Base-by-base conservation (phyloP, 2,797 vertebrate genomes). In the Agapornis canus region DNA sequence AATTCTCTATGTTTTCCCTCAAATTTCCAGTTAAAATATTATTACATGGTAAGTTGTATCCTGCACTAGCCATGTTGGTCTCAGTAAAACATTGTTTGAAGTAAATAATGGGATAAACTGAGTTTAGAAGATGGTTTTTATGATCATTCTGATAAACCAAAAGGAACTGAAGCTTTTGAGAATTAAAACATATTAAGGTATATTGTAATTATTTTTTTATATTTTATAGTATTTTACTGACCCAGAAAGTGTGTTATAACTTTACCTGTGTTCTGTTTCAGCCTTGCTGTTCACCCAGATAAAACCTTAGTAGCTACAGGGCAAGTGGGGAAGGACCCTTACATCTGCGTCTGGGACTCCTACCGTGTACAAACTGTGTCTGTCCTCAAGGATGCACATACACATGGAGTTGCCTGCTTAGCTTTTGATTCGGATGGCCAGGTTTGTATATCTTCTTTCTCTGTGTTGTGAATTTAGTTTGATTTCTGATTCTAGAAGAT, bases 281-380 rank as follows among this genome's bases (percentile, higher is more conserved):
- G 99, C 96, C 98, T 99, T 59, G 99, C 99, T 35, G 97, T 99
- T 89, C 99, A 99, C 79, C 99, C 99, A 2, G 99, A 99, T 94
- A 99, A 98, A 98, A 98, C 98, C 61, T 98, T 99, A 79, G 99
- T 99, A 88, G 99, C 99, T 21, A 99, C 99, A 1, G 99, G 99
- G 78, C 99, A 99, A 97, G 99, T 99, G 86, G 99, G 99, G 8
- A 99, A 99, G 84, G 99, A 99, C 57, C 99, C 99, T 3, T 99
- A 98, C 88, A 98, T 99, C 89, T 99, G 99, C 71, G 96, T 99
- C 93, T 99, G 99, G 99, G 99, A 99, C 96, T 99, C 99, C 5
- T 99, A 99, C 83, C 97, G 97, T 3, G 97, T 99, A 79, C 99
- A 98, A 94, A 99, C 99, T 0, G 98, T 99, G 32, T 99, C 99